A percentile compares a stretch with the other conserved stretches of the same genome.
Evolutionary conservation across 30 jellyfish, hydroid and myxozoan species (phyloP).

Genomic region (Aurelia aurita): DNA sequence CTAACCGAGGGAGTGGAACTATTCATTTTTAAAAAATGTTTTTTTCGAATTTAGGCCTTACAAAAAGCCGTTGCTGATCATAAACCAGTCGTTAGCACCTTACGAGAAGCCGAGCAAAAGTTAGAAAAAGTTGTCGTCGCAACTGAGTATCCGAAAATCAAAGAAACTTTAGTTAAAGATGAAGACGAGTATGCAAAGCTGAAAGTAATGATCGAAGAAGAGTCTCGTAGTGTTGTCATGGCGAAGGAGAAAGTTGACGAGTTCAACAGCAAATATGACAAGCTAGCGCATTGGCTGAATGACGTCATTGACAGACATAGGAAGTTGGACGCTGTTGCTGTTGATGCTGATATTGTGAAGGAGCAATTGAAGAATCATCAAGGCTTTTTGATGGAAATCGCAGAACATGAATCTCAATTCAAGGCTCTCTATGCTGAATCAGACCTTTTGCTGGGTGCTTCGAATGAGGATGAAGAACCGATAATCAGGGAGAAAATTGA

Average conservation of each 20-base stretch:
- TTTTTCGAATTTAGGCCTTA: constrained; percentile 32
- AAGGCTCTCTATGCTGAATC: constrained; percentile 70
- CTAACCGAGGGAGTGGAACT: no score
- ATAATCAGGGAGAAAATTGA: constrained; percentile 79
- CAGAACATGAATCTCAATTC: constrained; percentile 82
- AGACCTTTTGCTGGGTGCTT: constrained; percentile 74
- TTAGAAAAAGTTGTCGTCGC: constrained; percentile 69
- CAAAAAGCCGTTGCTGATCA: constrained; percentile 82
- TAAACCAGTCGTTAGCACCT: constrained; percentile 49
- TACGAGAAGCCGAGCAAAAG: constrained; percentile 65
- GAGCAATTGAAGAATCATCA: constrained; percentile 83
- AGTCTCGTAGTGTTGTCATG: constrained; percentile 85
- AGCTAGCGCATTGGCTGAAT: constrained; percentile 71
- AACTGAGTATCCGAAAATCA: constrained; percentile 46
- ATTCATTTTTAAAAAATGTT: no score
- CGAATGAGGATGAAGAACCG: constrained; percentile 92
- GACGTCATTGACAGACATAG: constrained; percentile 69
- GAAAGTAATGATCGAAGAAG: constrained; percentile 73
- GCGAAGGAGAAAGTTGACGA: constrained; percentile 89
- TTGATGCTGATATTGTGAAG: constrained; percentile 87
- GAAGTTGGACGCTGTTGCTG: constrained; percentile 85
- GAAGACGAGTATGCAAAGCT: constrained; percentile 67
- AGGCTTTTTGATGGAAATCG: constrained; percentile 64
- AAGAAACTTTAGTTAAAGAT: constrained; percentile 47
- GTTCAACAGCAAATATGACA: constrained; percentile 62